Evolutionary conservation across 2,113 vertebrate species (phyloP).

Genomic region (Alectura lathami): DNA sequence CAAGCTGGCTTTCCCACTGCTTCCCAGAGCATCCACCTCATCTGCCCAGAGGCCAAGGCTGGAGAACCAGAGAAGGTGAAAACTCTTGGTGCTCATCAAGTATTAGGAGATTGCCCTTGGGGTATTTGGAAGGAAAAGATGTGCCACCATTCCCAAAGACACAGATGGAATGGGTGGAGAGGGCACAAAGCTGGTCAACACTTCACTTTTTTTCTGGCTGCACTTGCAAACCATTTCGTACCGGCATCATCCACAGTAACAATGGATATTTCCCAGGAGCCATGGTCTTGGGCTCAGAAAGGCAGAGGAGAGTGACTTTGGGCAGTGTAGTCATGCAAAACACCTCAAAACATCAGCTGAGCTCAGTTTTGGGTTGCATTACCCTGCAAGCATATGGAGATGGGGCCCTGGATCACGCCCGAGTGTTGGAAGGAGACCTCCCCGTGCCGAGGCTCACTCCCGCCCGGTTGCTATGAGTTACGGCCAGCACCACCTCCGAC

Average conservation of each 20-base stretch:
- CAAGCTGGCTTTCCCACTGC: not conserved
- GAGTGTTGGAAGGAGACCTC: not conserved
- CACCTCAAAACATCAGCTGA: not conserved
- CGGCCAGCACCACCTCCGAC: not conserved
- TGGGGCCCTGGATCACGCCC: rapidly evolving
- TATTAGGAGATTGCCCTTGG: not conserved
- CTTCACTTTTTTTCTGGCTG: not conserved
- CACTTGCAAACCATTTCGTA: not conserved
- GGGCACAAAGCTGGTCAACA: not conserved
- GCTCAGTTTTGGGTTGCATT: not conserved
- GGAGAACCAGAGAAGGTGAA: not conserved
- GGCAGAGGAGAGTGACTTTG: rapidly evolving
- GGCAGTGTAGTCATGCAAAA: not conserved
- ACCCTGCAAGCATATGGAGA: not conserved
- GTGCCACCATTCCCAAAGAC: not conserved
- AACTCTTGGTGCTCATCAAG: not conserved
- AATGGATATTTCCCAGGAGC: not conserved
- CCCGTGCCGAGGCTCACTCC: not conserved
- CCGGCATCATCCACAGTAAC: not conserved
- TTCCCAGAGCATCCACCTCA: not conserved
- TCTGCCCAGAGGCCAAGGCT: not conserved
- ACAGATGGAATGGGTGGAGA: not conserved
- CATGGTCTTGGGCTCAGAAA: not conserved
- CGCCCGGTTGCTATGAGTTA: not conserved
- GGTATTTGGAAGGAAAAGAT: not conserved